Evolutionary conservation across 2,113 vertebrate species (phyloP), one percentile per base, ranked within the genome.

Genomic region (Hydropotes inermis): DNA sequence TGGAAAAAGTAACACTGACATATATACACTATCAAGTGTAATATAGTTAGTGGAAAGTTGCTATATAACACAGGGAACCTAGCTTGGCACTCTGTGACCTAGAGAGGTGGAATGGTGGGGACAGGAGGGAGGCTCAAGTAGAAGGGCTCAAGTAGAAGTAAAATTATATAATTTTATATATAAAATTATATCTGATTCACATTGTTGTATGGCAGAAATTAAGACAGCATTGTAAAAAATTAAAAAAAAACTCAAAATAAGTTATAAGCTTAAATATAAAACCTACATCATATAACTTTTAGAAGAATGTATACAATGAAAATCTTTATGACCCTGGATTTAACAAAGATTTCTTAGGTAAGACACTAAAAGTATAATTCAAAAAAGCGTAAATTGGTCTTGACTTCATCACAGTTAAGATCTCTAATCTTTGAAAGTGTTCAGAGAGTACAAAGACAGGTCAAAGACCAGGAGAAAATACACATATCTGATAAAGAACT

Each of bases 301-400:
- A 21, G 78, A 54, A 82, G 5, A 57, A 92, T 84, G 91, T 84
- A 15, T 47, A 61, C 33, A 14, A 78, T 76, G 52, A 60, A 81
- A 88, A 78, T 39, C 12, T 58, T 43, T 52, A n/a, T 89, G 57
- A 79, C 21, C 3, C 39, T 64, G 13, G 7, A n/a, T 79, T 74
- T 92, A 43, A 57, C 9, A 92, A 78, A 79, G 12, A 92, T 95
- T 92, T 89, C n/a, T 67, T 85, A 92, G 43, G 54, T 74, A 94
- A 84, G 28, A 54, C 17, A 61, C 61, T 30, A 16, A 89, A 92
- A 84, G 7, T 5, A 74, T 81, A 58, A 94, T 82, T 82, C 27
- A 39, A 36, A 33, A 82, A 74, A 81, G 55, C 67, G 58, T 4
- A 39, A 74, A 61, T 4, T 87, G 13, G 43, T 64, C 10, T 76